phyloP scores from a whole-genome alignment of 2,113 vertebrate species.

The Isurus oxyrinchus region DNA sequence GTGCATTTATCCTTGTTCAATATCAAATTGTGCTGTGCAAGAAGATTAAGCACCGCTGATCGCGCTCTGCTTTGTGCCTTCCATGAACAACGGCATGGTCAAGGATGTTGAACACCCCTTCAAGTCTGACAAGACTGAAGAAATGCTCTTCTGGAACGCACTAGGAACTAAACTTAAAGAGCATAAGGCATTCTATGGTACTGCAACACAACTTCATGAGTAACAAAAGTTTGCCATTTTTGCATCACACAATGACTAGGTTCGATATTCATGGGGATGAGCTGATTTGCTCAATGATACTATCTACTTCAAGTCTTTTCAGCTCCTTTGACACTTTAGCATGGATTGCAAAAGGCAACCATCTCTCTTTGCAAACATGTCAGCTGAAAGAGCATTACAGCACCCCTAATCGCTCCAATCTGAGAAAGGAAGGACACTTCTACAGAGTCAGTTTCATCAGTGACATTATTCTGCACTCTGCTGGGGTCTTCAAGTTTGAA shows the following conservation, averaged over 20 bases:
- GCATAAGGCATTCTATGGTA: too few relatives aligned
- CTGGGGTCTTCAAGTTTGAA: neutral
- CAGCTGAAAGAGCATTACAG: neutral
- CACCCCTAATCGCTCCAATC: neutral
- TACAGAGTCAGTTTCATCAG: too few relatives aligned
- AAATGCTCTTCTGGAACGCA: neutral
- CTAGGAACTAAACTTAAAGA: too few relatives aligned
- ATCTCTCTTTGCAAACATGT: neutral
- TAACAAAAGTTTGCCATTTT: too few relatives aligned
- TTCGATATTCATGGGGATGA: too few relatives aligned
- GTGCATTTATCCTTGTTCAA: neutral
- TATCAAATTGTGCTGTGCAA: neutral
- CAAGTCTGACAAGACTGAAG: neutral
- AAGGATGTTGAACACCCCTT: neutral
- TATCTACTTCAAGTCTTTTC: too few relatives aligned
- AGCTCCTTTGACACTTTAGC: too few relatives aligned
- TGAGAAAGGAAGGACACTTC: neutral
- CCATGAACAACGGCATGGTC: neutral
- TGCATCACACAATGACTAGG: too few relatives aligned
- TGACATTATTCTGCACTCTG: neutral
- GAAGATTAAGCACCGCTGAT: neutral
- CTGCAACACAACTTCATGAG: too few relatives aligned
- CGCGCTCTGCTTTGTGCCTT: neutral
- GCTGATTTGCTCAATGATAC: too few relatives aligned
- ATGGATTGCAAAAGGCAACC: too few relatives aligned